Conservation (phyloP, 2,888 invertebrate genomes). For the Caenorhabditis uteleia region DNA sequence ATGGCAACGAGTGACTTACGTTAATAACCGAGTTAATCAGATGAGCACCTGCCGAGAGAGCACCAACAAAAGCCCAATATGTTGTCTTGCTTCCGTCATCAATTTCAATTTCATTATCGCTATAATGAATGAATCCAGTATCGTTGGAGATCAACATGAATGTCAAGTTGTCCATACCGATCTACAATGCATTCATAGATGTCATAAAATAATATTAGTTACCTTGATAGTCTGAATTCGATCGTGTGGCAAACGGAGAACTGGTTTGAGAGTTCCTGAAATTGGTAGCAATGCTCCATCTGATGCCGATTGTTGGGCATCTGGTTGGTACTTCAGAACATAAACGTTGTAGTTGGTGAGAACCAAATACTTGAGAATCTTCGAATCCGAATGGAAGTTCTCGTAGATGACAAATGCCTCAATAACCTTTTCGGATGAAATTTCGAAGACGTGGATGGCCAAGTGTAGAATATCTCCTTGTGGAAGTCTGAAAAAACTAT, state of each 20-base stretch:
- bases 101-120: slow-evolving; percentile 2
- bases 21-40: slow-evolving; percentile 20
- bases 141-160: slow-evolving; percentile 17
- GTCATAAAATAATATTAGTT: background rate
- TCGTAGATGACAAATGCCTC: slow-evolving; percentile 22
- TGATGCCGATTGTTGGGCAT: background rate
- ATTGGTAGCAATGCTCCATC: background rate
- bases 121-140: slow-evolving; percentile 14
- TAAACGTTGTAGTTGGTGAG: slow-evolving; percentile 35
- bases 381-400: slow-evolving; percentile 17
- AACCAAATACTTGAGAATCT: slow-evolving; percentile 12
- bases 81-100: slow-evolving; percentile 3
- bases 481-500: no score
- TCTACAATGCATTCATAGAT: slow-evolving; percentile 5
- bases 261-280: slow-evolving; percentile 23
- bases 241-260: slow-evolving; percentile 20
- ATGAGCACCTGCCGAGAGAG: slow-evolving; percentile 16
- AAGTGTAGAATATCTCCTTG: slow-evolving; percentile 58
- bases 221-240: slow-evolving; percentile 20
- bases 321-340: slow-evolving; percentile 11
- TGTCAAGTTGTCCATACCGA: slow-evolving; percentile 17
- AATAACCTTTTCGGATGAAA: slow-evolving; percentile 22
- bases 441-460: slow-evolving; percentile 55
- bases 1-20: background rate
- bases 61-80: slow-evolving; percentile 12